phyloP scores from a whole-genome alignment of 2,888 invertebrate genomes.

The Epirrhoe tristata region DNA sequence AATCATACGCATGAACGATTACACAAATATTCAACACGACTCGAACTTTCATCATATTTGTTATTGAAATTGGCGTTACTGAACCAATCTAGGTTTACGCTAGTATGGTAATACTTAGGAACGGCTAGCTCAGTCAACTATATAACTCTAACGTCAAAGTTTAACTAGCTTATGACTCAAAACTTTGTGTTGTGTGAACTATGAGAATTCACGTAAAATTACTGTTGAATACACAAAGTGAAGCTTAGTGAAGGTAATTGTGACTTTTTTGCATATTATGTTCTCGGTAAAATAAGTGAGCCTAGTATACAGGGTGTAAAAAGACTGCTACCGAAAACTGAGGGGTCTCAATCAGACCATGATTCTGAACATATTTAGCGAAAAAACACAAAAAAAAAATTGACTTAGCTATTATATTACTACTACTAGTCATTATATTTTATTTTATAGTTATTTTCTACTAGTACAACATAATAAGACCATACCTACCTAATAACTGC shows the following conservation, averaged over 20 bases:
- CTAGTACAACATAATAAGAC: no score
- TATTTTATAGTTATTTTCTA: no score
- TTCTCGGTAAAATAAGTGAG: no score
- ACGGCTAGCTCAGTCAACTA: slow-evolving; percentile 6
- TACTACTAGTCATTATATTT: no score
- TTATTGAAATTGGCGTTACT: slow-evolving; percentile 42
- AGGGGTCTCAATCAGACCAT: no score
- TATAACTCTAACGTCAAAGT: not conserved
- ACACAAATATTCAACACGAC: slow-evolving; percentile 32
- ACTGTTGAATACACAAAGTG: not conserved
- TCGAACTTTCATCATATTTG: slow-evolving; percentile 39
- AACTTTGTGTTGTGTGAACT: not conserved
- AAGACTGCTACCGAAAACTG: no score
- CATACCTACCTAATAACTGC: no score
- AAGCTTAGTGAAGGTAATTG: not conserved
- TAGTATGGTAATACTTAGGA: slow-evolving; percentile 11
- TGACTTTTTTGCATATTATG: no score
- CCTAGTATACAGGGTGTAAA: no score
- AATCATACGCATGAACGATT: slow-evolving; percentile 33
- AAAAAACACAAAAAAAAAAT: no score
- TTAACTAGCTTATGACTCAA: not conserved
- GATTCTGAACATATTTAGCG: no score
- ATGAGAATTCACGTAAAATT: not conserved
- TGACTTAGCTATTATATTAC: no score
- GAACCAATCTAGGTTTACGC: slow-evolving; percentile 35